Base-by-base conservation (phyloP, 1,140 invertebrate species). In the Thaumatotibia leucotreta region DNA sequence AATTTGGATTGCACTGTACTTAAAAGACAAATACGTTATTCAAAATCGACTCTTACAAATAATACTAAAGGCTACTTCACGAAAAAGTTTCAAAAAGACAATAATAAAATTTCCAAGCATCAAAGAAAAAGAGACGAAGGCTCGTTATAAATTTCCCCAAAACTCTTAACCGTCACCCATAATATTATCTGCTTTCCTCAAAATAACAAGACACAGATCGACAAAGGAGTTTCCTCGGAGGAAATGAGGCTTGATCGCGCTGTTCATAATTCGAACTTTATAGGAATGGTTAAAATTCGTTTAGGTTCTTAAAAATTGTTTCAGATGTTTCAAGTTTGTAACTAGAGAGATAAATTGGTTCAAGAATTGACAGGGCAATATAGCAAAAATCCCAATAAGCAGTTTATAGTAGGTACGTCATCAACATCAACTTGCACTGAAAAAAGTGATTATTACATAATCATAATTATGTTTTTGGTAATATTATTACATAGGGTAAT, bases 191-290 rank as follows among this genome's bases (percentile, higher is more conserved):
- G 52, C 29, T 49, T 65, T 67, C 54, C 67, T 63, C 27, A 49
- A 61, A 68, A 74, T 79, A 74, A 76, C 64, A 72, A 76, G 74
- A 76, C 74, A 76, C 54, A 70, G 72, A 76, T 76, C 74, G 74
- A 76, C 76, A 76, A 74, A 75, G 73, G 68, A 35, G 62, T 70
- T 70, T 72, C 71, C 76, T 69, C 67, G 67, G 72, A 79, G 74
- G 72, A 72, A 73, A 75, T 72, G 73, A 73, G 72, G 45, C 63
- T 70, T 74, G 68, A 68, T 74, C 67, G 64, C 65, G 29, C 65
- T 49, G 50, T 54, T 74, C 67, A 71, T 76, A 76, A 69, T 76
- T 76, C 71, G 64, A 73, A 64, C 76, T 71, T 72, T 73, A 73
- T 73, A 70, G 61, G 64, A 75, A 65, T 61, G 64, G 27, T 67